Base-by-base conservation (phyloP, 1,140 invertebrate genomes). In the Dryas iulia region DNA sequence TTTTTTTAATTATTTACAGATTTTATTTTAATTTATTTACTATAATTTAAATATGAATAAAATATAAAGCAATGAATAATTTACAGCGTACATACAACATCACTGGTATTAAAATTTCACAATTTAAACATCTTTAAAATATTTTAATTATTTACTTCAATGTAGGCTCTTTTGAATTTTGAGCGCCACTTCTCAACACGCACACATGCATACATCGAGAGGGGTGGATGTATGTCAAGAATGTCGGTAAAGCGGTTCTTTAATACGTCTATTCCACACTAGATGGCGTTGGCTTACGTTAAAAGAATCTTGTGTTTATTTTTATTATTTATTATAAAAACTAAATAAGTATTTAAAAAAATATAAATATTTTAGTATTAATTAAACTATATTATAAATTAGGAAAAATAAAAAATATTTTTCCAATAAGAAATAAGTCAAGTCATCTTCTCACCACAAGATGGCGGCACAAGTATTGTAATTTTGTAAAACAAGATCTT, bases 221-320 rank as follows among this genome's bases (percentile, higher is more conserved):
- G 61, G 66, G 65, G 31, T 39, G 14, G 12, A 33, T 56, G 54
- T 71, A 60, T 71, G 54, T 58, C 64, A 72, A 31, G 12, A 59
- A 12, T 24, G 75, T 73, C 66, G 79, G 71, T 89, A 83, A 87
- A 87, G 70, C 84, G 87, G 88, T 76, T 0, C 31, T 8, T 2
- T 31, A 59, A 52, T 72, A 58, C n/a, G 30, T 33, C 88, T 86
- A 89, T 73, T 87, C 63, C 47, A 28, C 67, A 35, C 61, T 75
- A 89, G 87, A 84, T 85, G 82, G 72, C 82, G 71, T 21, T 78
- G 26, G 4, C 2, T 39, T 1, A 14, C n/a, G 14, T 14, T 14
- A 7, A 14, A 3, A 0, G 14, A 18, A 47, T 8, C 10, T 21
- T 21, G 10, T 21, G 18, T 47, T 8, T 21, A 7, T 18, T 47